Evolutionary conservation across 2,113 vertebrate genomes (phyloP), one percentile per base, ranked within the genome.

Genomic region (Vimba vimba): DNA sequence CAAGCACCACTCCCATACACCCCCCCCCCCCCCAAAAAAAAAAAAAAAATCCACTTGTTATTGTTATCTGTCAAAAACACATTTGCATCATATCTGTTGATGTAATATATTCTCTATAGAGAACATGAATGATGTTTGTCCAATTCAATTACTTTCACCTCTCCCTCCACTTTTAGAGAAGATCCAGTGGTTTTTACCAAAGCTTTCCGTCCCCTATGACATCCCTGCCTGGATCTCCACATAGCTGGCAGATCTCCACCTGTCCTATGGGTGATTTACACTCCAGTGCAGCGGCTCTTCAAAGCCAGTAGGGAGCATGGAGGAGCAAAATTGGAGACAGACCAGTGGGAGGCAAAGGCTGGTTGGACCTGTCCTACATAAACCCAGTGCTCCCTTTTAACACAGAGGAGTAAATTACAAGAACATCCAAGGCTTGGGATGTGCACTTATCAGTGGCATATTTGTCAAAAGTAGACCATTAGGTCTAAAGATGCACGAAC

Each of bases 221-320:
- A 47, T 47, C 30, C 11, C 21, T 39, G 68, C 68, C 88, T 91
- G 83, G 85, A 89, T 90, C 89, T 86, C 87, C 79, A 91, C 88
- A 89, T 86, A 78, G 79, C 86, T 94, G 92, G 90, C 91, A 92
- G 85, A 91, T 86, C 84, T 93, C 91, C 92, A 90, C 92, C 87
- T 91, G 89, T 90, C 89, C 91, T 85, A 79, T n/a, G 77, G 86
- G 86, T 90, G 90, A 94, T 93, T 94, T 91, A 92, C 85, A 83
- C 76, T 59, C 47, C 75, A 71, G 83, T 17, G 83, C 30, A 47
- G 15, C 43, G 0, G 25, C 62, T 50, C 62, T 82, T 82, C 80
- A 30, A 78, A 78, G 75, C 76, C 84, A 77, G 79, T n/a, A n/a
- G 57, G 76, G 79, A 88, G 64, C 83, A 71, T 82, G 87, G 86